Base-by-base conservation (phyloP, 2,888 invertebrate species). In the Globia sparganii region DNA sequence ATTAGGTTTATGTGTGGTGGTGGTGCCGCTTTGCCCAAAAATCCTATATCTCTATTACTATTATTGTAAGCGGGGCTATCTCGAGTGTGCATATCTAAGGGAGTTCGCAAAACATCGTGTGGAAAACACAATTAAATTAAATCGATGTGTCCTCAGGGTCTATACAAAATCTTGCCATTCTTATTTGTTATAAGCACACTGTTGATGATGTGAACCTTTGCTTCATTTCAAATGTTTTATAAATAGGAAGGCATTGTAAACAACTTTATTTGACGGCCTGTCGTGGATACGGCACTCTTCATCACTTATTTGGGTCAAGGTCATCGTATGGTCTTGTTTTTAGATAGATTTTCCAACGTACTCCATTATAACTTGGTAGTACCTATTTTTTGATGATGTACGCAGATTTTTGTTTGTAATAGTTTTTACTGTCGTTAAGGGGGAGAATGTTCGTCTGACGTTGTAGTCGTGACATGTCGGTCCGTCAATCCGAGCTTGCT, bases 401-500 rank as follows among this genome's bases (percentile, higher is more conserved):
- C 71, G 72, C 79, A 85, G 59, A 87, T 89, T 75, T 81, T 81
- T 80, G 91, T 90, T 80, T 90, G 53, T 56, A 87, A 90, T 91
- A 83, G 85, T 78, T 83, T 90, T 90, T 90, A 77, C 78, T 88
- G 91, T 93, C 89, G 91, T 92, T 92, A 92, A 89, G 90, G 89
- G 89, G 90, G 89, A 93, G 90, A 92, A 92, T 91, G 91, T 91
- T 90, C 85, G 86, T 86, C 87, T 92, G 94, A 94, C 94, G 95
- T 91, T 90, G 92, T 90, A 91, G 91, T 91, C 92, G 93, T 96
- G 96, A 96, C 95, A 96, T 93, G 94, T 93, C 94, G 94, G 95
- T 94, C 95, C 96, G 96, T 96, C 96, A 96, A 96, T 96, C 96
- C 94, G 94, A 95, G 96, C 96, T 94, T 94, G 95, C 96, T 94